Evolutionary conservation across 1,140 invertebrate species (phyloP), one percentile per base, ranked within the genome.

Genomic region (Drosophila kepulauana): DNA sequence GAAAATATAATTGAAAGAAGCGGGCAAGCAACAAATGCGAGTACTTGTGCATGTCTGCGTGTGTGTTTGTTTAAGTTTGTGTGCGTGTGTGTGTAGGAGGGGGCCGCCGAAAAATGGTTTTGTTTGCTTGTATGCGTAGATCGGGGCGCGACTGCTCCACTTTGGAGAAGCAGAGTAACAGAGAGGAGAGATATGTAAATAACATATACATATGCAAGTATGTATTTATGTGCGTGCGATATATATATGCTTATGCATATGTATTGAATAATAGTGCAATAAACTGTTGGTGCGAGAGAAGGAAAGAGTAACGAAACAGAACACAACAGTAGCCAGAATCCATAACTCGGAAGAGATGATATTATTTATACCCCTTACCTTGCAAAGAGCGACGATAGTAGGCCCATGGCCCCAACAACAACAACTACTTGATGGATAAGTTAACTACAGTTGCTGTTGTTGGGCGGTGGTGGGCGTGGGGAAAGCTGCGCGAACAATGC

Each of bases 1-100:
- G 15, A 70, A 78, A 80, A 78, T 73, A 80, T 80, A 80, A 80
- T 80, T 78, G 78, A 80, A 79, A 49, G 67, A 54, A 38, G 35
- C 35, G 35, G 33, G 75, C 78, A 13, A 54, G 35, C 52, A 71
- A 64, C 54, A 72, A 73, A 67, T 48, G 61, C 51, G 56, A 70
- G 72, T 65, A 67, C 73, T 49, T 41, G 30, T 51, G 56, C 35
- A 35, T 64, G 45, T 63, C 48, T 43, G 35, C 11, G 58, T 35
- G 28, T 49, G 28, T 64, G 54, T 28, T 25, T 25, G 20, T 25
- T 25, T 25, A 3, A 25, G 20, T 48, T 41, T 11, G 59, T 54
- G 38, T 54, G 59, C 10, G 13, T 43, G 48, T 49, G 28, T 64
- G 54, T 28, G 63, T 46, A n/a, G 56, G 73, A 13, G 59, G 51